These are phyloP conservation scores for Artemia franciscana DNA, from an alignment of 1,140 invertebrate genomes.

Conservation along the genomic window DNA sequence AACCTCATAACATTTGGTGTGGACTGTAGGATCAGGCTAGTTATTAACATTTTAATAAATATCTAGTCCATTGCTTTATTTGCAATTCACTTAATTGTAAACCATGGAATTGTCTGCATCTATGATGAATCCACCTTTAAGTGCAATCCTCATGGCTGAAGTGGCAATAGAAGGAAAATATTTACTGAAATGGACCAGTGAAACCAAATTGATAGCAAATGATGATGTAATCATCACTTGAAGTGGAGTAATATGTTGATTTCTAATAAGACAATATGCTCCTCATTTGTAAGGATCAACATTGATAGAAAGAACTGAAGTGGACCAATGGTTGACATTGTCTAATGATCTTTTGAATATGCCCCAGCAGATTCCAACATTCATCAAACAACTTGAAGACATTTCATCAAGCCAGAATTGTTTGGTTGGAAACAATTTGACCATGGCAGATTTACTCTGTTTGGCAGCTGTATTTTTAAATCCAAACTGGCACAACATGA, in stretches of 20 bases:
- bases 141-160: too few species aligned
- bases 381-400: conserved; percentile 37
- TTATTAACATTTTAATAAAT: too few species aligned
- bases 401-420: conserved; percentile 45
- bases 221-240: conserved; percentile 17
- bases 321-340: conserved; percentile 75
- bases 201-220: conserved; percentile 14
- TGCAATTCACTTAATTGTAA: too few species aligned
- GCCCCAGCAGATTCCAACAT: conserved; percentile 30
- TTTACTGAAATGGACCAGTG: conserved; percentile 16
- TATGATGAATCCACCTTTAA: too few species aligned
- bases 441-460: conserved; percentile 61
- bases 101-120: too few species aligned
- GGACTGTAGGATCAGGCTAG: too few species aligned
- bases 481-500: conserved; percentile 17
- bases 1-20: too few species aligned
- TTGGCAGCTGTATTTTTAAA: conserved; percentile 37
- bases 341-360: conserved; percentile 28
- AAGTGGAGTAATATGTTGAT: conserved; percentile 21
- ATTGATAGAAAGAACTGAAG: conserved; percentile 25
- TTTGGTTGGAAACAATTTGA: conserved; percentile 47
- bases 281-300: conserved; percentile 21
- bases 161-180: too few species aligned
- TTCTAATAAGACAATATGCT: conserved; percentile 22
- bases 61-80: too few species aligned